Evolutionary conservation across 2,888 invertebrate genomes (phyloP).

Genomic region (Oxytorus armatus): DNA sequence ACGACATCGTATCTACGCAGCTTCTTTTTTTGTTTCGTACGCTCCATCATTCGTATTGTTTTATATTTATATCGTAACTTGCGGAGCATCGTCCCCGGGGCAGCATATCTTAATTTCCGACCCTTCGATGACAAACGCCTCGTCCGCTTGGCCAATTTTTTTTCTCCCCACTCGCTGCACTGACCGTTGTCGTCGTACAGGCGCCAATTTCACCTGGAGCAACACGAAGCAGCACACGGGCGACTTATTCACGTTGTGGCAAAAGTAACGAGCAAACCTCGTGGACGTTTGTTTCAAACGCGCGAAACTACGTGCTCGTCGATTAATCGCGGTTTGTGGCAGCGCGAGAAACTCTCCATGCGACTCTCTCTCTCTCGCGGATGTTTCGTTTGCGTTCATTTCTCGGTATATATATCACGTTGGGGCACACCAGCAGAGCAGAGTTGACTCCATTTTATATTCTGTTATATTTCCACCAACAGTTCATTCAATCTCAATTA

Average conservation of each 20-base stretch:
- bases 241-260: constrained; percentile 65
- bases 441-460: neutral
- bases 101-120: constrained; percentile 58
- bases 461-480: neutral
- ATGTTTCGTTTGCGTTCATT: constrained; percentile 53
- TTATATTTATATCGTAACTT: constrained; percentile 23
- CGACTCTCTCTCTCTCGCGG: constrained; percentile 8
- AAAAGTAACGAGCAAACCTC: constrained; percentile 77
- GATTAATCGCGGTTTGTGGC: constrained; percentile 73
- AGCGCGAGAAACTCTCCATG: constrained; percentile 31
- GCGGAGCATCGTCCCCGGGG: neutral
- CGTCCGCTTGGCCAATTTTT: constrained; percentile 75
- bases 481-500: neutral
- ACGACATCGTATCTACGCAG: neutral
- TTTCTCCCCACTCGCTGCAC: neutral
- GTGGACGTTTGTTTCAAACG: constrained; percentile 78
- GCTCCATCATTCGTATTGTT: constrained; percentile 39
- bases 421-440: neutral
- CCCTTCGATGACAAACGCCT: constrained; percentile 76
- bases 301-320: constrained; percentile 75
- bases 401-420: constrained; percentile 7
- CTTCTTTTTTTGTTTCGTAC: neutral
- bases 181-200: constrained; percentile 27
- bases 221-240: constrained; percentile 21
- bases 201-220: constrained; percentile 51